Evolutionary conservation across 2,113 vertebrate species (phyloP).

Genomic region (Rhadina sibilatrix): DNA sequence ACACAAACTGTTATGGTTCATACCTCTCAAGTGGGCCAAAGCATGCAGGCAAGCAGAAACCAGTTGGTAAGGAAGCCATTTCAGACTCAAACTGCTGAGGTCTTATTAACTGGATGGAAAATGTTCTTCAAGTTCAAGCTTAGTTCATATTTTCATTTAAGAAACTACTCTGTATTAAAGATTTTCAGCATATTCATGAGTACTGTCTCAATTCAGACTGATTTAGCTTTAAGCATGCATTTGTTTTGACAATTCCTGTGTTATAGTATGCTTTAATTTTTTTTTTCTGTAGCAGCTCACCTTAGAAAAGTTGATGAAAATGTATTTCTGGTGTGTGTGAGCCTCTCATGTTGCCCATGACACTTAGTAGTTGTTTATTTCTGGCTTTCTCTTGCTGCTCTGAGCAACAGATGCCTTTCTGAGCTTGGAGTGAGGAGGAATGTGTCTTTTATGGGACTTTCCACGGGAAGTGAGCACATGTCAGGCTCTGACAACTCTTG

Average conservation of each 20-base stretch:
- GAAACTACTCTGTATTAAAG: not conserved
- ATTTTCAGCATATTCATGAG: not conserved
- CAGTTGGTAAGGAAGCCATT: not conserved
- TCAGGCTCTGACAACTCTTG: not conserved
- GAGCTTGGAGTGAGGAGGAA: not conserved
- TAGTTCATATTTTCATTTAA: not conserved
- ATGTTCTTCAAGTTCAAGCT: not conserved
- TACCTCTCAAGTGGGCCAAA: not conserved
- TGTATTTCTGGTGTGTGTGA: not conserved
- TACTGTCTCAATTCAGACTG: not conserved
- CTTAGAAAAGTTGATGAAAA: not conserved
- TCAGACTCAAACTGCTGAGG: not conserved
- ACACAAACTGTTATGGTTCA: fast-evolving
- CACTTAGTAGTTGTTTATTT: not conserved
- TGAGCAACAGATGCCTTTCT: not conserved
- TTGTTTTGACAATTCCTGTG: not conserved
- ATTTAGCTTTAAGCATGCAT: not conserved
- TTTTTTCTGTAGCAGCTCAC: not conserved
- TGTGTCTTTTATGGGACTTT: not conserved
- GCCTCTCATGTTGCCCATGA: not conserved
- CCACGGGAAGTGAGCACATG: not conserved
- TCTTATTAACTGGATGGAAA: not conserved
- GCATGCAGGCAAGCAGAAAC: not conserved
- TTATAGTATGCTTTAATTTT: not conserved
- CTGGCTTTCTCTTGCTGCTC: not conserved